Conservation (phyloP, 2,797 vertebrate species). For the Chelonia mydas region DNA sequence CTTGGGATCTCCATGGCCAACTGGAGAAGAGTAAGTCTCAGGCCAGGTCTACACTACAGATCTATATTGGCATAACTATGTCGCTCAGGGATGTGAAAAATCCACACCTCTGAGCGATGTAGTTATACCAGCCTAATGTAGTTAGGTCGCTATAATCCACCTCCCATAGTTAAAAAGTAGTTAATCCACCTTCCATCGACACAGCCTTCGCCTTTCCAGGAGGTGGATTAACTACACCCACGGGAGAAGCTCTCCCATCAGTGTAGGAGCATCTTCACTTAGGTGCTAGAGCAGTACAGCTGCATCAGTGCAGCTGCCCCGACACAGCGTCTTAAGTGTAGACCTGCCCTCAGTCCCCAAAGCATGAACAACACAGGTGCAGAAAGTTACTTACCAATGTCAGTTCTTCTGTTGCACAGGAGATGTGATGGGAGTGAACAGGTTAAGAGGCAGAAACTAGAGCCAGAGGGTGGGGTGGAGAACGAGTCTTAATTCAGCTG, state of each 20-base stretch:
- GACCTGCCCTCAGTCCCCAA: neutral
- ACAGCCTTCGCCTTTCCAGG: neutral
- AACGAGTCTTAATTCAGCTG: neutral
- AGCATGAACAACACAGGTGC: neutral
- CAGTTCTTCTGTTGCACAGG: neutral
- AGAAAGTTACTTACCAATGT: neutral
- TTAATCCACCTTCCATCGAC: neutral
- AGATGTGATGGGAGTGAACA: neutral
- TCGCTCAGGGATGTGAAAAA: neutral
- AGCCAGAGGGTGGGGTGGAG: neutral
- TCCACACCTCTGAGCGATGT: too few relatives aligned
- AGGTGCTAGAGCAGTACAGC: neutral
- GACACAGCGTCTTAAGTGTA: neutral
- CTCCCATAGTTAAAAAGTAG: too few relatives aligned
- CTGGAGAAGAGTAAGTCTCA: neutral
- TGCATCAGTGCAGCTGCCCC: neutral
- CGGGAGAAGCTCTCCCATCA: neutral
- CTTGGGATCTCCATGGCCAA: neutral
- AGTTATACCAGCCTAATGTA: too few relatives aligned
- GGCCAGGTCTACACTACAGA: neutral
- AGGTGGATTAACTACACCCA: neutral
- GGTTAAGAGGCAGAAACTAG: neutral
- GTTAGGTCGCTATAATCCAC: too few relatives aligned
- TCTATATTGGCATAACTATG: neutral
- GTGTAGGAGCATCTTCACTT: neutral